A percentile compares a stretch with the other conserved stretches of the same genome.
phyloP scores from a whole-genome alignment of 2,113 vertebrate species.

The Oplegnathus fasciatus region DNA sequence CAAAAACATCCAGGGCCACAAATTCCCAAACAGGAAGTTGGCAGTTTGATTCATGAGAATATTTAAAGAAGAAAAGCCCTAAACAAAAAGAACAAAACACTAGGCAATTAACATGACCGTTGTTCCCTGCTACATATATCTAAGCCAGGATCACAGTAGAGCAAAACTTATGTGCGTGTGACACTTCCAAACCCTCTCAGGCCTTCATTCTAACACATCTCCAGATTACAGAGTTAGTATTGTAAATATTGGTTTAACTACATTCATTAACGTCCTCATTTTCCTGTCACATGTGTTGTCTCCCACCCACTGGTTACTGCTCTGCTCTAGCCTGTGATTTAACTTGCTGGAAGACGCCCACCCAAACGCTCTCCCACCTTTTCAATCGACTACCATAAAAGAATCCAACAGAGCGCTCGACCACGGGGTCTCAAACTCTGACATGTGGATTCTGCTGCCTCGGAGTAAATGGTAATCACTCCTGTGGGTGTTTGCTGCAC shows the following conservation, averaged over 20 bases:
- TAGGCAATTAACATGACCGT: neutral
- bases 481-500: conserved; percentile 35
- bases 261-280: conserved; percentile 7
- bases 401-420: conserved; percentile 13
- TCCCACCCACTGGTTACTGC: conserved; percentile 53
- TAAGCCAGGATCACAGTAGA: neutral
- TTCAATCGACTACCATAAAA: conserved; percentile 22
- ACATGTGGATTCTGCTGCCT: conserved; percentile 24
- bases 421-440: neutral
- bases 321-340: conserved; percentile 60
- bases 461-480: conserved; percentile 1
- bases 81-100: neutral
- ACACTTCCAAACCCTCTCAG: neutral
- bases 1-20: neutral
- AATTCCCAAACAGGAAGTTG: neutral
- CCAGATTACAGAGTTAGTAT: conserved; percentile 61
- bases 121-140: neutral
- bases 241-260: conserved; percentile 60
- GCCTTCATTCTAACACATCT: conserved; percentile 14
- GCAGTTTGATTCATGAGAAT: neutral
- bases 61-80: neutral
- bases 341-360: conserved; percentile 36
- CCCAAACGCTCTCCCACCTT: conserved; percentile 29
- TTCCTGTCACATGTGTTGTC: conserved; percentile 46
- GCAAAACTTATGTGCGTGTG: neutral